Percentiles rank a stretch among this genome's conserved stretches.
Evolutionary conservation across 2,113 vertebrate genomes (phyloP).

Genomic region (Numida meleagris): DNA sequence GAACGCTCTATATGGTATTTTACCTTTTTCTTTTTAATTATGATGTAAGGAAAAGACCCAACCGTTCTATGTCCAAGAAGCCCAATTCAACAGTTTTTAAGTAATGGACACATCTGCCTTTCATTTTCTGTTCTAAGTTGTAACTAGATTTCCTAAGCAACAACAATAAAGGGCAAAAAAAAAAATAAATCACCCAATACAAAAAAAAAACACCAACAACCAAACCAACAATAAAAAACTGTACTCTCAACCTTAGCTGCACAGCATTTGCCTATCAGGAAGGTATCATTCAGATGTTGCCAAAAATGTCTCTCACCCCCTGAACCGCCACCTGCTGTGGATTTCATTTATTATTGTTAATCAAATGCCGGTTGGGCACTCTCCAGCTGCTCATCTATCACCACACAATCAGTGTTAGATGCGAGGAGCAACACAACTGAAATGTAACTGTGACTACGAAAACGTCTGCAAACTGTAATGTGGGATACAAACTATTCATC

Average conservation of each 20-base stretch:
- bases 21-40: not conserved
- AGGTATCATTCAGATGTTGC: not conserved
- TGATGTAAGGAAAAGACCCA: not conserved
- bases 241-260: conserved; percentile 36
- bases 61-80: not conserved
- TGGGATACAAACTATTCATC: not conserved
- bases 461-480: not conserved
- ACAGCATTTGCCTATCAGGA: conserved; percentile 20
- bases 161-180: not conserved
- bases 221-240: not conserved
- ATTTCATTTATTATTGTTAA: conserved; percentile 1
- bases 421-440: not conserved
- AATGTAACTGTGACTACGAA: not conserved
- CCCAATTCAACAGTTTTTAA: not conserved
- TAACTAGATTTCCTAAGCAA: conserved; percentile 62
- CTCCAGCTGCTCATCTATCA: not conserved
- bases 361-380: not conserved
- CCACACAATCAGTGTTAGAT: not conserved
- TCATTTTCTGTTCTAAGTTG: conserved; percentile 70
- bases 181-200: not conserved
- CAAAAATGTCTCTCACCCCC: not conserved
- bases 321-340: not conserved
- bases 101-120: conserved; percentile 52
- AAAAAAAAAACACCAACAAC: too few species aligned
- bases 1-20: not conserved